Evolutionary conservation across 1,140 invertebrate genomes (phyloP), one percentile per base, ranked within the genome.

Genomic region (Bombus balteatus): DNA sequence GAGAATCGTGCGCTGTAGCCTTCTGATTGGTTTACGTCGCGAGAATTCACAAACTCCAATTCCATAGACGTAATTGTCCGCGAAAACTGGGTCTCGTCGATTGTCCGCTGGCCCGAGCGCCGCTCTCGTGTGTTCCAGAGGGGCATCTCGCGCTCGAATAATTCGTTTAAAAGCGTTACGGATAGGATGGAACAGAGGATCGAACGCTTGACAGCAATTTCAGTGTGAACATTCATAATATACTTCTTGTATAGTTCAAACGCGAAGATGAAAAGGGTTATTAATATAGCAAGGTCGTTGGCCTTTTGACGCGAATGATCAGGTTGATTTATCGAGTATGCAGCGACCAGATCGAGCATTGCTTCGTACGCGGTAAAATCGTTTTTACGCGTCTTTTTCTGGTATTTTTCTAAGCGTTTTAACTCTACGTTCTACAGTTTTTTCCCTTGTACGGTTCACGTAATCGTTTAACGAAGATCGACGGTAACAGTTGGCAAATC

Each of bases 51-150:
- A 32, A 34, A 6, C 10, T 47, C 32, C 47, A 53, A 53, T 53
- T 75, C 28, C 73, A 22, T 43, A 32, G 32, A 41, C 47, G 43
- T 47, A 57, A 75, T 75, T 53, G 73, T 9, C 73, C 73, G 73
- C 32, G 32, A 75, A 57, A 75, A 75, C 73, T 75, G 47, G 73
- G 47, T 75, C 73, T 53, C 47, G 47, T 37, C 41, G 73, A 34
- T 75, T 34, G 73, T 37, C 22, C 47, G 18, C 73, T 75, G 73
- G 73, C 32, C n/a, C 15, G 73, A 25, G 22, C 43, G 18, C 34
- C 22, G 3, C 66, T 34, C 32, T 68, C 15, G n/a, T 32, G 13
- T 12, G 73, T 53, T 75, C 18, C 47, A 37, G 1, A 53, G 73
- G 43, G 34, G 34, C 32, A 68, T 68, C 66, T 68, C 66, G 66